A percentile compares a stretch with the other conserved stretches of the same genome.
Conservation (phyloP, 53 echinoderm and acorn worm species). For the Arbacia lixula region DNA sequence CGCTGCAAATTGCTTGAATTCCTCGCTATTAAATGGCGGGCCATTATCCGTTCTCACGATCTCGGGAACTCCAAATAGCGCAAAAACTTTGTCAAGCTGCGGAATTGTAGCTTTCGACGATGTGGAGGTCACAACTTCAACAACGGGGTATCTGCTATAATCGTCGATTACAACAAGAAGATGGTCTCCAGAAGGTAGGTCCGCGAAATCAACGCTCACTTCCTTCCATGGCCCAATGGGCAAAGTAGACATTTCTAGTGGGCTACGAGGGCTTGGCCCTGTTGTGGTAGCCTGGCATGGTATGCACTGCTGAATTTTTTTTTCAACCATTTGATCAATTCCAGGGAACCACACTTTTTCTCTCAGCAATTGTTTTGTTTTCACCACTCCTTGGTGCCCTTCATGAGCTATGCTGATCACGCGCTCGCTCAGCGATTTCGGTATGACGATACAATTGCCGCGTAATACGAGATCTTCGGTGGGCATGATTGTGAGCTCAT, state of each 20-base stretch:
- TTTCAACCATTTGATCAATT: slow-evolving; percentile 59
- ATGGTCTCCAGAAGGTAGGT: slow-evolving; percentile 70
- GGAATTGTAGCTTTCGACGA: slow-evolving; percentile 14
- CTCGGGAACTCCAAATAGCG: slow-evolving; percentile 48
- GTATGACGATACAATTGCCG: slow-evolving; percentile 77
- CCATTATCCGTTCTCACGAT: slow-evolving; percentile 74
- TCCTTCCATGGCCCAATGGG: slow-evolving; percentile 63
- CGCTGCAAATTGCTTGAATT: slow-evolving; percentile 59
- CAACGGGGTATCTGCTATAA: slow-evolving; percentile 24
- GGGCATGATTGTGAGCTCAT: slow-evolving; percentile 54
- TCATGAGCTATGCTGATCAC: slow-evolving; percentile 61
- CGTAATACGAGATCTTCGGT: slow-evolving; percentile 57
- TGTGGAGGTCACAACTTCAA: slow-evolving; percentile 24
- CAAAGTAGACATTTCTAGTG: slow-evolving; percentile 66
- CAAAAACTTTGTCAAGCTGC: slow-evolving; percentile 3
- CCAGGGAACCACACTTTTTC: slow-evolving; percentile 82
- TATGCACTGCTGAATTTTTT: slow-evolving; percentile 55
- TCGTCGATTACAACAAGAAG: slow-evolving; percentile 61
- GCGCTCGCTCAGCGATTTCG: slow-evolving; percentile 32
- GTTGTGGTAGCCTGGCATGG: slow-evolving; percentile 62
- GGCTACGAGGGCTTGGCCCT: too few relatives aligned
- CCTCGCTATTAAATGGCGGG: slow-evolving; percentile 69
- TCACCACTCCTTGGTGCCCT: slow-evolving; percentile 65
- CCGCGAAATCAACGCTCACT: slow-evolving; percentile 78
- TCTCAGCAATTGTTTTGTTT: slow-evolving; percentile 61